Conservation (phyloP, 2,113 vertebrate genomes). For the Tachuris rubrigastra region DNA sequence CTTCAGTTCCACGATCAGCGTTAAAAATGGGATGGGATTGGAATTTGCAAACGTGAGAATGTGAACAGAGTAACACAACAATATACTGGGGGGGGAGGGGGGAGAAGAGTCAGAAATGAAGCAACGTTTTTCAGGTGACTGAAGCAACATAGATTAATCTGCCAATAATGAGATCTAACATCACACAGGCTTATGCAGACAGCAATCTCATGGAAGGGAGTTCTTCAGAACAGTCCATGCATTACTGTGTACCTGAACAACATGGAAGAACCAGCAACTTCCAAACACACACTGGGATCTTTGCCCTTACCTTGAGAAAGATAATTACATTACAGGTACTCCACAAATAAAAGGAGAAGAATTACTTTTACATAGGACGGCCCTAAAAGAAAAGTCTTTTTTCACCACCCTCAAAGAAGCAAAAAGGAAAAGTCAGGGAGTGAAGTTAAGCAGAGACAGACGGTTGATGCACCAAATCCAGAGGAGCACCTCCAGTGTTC, state of each 20-base stretch:
- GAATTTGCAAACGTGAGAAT: neutral
- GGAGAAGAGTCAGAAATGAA: neutral
- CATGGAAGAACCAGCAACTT: neutral
- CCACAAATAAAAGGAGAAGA: neutral
- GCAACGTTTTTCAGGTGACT: neutral
- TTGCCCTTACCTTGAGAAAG: neutral
- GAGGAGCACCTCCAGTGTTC: neutral
- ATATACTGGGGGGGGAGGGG: rapidly evolving
- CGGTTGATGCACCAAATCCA: neutral
- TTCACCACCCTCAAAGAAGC: neutral
- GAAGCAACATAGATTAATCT: neutral
- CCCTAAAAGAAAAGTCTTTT: neutral
- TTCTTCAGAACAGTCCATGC: neutral
- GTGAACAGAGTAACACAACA: neutral
- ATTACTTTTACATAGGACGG: neutral
- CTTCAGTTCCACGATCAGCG: neutral
- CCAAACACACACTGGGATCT: neutral
- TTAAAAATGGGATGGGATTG: neutral
- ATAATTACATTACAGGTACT: neutral
- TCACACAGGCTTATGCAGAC: neutral
- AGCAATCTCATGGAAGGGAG: neutral
- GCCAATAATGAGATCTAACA: neutral
- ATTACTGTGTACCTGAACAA: neutral
- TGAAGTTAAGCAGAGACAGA: neutral
- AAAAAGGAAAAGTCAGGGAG: neutral